These are phyloP conservation scores for Acomys russatus DNA, from an alignment of 2,797 vertebrate genomes.

Conservation along the genomic window DNA sequence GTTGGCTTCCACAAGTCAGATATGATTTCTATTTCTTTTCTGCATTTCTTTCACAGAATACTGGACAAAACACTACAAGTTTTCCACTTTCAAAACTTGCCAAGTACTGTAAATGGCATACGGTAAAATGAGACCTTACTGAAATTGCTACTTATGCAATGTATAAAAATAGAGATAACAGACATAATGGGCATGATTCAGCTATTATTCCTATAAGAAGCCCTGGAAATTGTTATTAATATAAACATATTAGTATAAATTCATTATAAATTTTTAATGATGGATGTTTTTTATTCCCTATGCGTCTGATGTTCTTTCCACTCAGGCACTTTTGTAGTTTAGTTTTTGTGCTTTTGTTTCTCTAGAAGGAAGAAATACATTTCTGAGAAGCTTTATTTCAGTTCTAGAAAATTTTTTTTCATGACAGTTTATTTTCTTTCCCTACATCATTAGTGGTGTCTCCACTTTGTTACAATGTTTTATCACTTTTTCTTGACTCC, in stretches of 20 bases:
- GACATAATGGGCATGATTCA: no score
- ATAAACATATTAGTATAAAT: not conserved
- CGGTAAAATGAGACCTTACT: not conserved
- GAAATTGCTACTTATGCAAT: not conserved
- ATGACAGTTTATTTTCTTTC: slow-evolving; percentile 16
- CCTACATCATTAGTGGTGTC: not conserved
- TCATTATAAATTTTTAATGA: not conserved
- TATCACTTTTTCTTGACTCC: not conserved
- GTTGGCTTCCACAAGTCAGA: not conserved
- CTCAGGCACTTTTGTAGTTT: not conserved
- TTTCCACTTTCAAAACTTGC: not conserved
- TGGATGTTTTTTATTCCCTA: not conserved
- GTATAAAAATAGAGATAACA: not conserved
- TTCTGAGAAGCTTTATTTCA: slow-evolving; percentile 12
- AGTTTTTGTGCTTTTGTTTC: not conserved
- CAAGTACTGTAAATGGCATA: not conserved
- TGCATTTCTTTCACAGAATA: not conserved
- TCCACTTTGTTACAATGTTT: not conserved
- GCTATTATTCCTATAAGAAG: not conserved
- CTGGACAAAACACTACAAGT: not conserved
- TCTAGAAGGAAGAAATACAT: not conserved
- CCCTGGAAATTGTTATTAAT: not conserved
- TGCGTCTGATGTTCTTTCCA: not conserved
- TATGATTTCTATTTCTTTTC: not conserved
- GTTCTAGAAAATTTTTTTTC: not conserved